Evolutionary conservation across 2,888 invertebrate species (phyloP).

Genomic region (Cheilosia grossa): DNA sequence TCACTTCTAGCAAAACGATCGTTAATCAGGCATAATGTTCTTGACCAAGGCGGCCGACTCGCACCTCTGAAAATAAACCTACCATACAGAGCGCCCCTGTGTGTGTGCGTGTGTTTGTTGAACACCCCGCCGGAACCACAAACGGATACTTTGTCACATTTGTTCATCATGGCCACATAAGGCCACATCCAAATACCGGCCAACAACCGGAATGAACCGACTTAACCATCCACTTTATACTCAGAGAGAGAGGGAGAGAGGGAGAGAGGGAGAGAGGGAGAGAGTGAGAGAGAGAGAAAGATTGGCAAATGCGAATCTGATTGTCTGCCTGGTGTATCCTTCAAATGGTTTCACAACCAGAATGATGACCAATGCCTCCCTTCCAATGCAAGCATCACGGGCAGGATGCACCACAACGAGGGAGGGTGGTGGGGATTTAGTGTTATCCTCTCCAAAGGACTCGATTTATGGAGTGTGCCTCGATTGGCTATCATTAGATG

Average conservation of each 20-base stretch:
- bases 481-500: conserved; percentile 75
- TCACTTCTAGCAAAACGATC: conserved; percentile 45
- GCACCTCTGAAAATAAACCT: conserved; percentile 21
- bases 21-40: conserved; percentile 66
- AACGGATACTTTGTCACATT: conserved; percentile 72
- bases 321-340: conserved; percentile 67
- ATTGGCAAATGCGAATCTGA: conserved; percentile 74
- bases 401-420: background rate
- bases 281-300: conserved; percentile 21
- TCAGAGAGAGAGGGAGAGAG: conserved; percentile 8
- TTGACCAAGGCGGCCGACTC: conserved; percentile 41
- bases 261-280: background rate
- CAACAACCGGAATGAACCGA: conserved; percentile 65
- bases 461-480: conserved; percentile 74
- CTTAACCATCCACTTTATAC: conserved; percentile 22
- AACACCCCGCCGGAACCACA: conserved; percentile 64
- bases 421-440: background rate
- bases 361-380: conserved; percentile 60
- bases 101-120: conserved; percentile 20
- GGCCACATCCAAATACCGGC: conserved; percentile 59
- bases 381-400: background rate
- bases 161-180: conserved; percentile 70
- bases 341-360: conserved; percentile 56
- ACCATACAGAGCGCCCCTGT: background rate
- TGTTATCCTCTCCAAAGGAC: background rate